Percentiles rank a stretch among this genome's conserved stretches.
Conservation (phyloP, 2,888 invertebrate genomes). For the Caenorhabditis macrosperma region DNA sequence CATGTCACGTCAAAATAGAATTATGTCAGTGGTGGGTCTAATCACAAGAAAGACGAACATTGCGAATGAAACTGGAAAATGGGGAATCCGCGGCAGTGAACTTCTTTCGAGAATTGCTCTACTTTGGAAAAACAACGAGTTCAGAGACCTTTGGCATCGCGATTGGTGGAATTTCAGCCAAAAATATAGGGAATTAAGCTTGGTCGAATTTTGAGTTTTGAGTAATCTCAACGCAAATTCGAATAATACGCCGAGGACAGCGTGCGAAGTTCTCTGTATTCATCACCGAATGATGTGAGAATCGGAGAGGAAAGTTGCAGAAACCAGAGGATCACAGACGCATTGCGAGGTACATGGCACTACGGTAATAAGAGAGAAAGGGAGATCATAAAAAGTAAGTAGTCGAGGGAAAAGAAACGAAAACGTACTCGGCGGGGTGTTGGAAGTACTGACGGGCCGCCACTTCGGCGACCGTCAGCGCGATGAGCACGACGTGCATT, state of each 20-base stretch:
- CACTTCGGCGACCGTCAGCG: constrained; percentile 41
- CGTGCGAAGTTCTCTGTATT: background rate
- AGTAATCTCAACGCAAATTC: too few species aligned
- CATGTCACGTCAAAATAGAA: constrained; percentile 36
- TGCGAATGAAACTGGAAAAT: too few species aligned
- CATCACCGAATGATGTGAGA: background rate
- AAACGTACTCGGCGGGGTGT: constrained; percentile 51
- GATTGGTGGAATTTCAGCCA: too few species aligned
- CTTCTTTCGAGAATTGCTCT: too few species aligned
- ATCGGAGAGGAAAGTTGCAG: background rate
- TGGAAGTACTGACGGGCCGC: constrained; percentile 49
- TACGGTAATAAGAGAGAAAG: constrained; percentile 2
- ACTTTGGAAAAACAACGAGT: too few species aligned
- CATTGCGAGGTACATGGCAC: background rate
- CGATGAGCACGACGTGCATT: constrained; percentile 36
- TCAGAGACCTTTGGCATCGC: too few species aligned
- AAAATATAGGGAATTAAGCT: too few species aligned
- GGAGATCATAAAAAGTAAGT: constrained; percentile 36
- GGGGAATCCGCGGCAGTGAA: too few species aligned
- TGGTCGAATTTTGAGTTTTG: too few species aligned
- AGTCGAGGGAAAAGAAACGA: constrained; percentile 22
- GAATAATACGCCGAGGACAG: background rate
- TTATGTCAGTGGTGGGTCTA: background rate
- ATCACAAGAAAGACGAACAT: background rate
- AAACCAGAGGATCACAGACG: constrained; percentile 1